phyloP scores from a whole-genome alignment of 2,888 invertebrate species.

The Celastrina argiolus region DNA sequence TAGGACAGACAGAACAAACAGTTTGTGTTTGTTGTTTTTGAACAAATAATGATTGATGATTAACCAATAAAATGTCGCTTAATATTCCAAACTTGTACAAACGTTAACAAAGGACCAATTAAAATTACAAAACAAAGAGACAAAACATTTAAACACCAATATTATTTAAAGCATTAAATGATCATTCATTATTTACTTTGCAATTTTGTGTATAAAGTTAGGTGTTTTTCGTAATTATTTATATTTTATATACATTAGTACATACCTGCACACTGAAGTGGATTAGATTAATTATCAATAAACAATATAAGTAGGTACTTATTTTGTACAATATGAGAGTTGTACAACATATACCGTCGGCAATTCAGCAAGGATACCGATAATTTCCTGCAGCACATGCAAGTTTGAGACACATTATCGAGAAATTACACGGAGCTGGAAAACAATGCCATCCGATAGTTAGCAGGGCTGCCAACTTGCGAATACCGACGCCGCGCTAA shows the following conservation, averaged over 20 bases:
- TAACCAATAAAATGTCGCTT: constrained; percentile 15
- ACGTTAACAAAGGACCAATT: constrained; percentile 15
- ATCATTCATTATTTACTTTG: background rate
- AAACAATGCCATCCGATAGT: constrained; percentile 21
- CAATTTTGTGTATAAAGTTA: background rate
- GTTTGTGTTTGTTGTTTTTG: constrained; percentile 15
- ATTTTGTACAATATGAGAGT: no score
- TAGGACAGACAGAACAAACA: background rate
- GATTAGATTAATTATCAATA: no score
- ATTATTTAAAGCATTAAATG: constrained; percentile 14
- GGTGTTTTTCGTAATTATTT: background rate
- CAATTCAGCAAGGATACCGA: constrained; percentile 13
- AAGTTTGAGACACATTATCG: constrained; percentile 19
- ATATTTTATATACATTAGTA: no score
- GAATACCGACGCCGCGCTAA: background rate
- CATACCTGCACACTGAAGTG: no score
- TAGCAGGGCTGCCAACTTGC: constrained; percentile 12
- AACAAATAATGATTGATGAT: background rate
- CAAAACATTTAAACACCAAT: constrained; percentile 3
- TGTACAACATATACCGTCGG: background rate
- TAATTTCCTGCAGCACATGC: constrained; percentile 17
- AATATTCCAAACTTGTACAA: constrained; percentile 12
- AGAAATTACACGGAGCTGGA: constrained; percentile 12
- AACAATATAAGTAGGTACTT: no score
- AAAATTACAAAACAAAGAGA: constrained; percentile 15